These are phyloP conservation scores for Latrodectus elegans DNA, from an alignment of 2,888 invertebrate species.

Conservation along the genomic window DNA sequence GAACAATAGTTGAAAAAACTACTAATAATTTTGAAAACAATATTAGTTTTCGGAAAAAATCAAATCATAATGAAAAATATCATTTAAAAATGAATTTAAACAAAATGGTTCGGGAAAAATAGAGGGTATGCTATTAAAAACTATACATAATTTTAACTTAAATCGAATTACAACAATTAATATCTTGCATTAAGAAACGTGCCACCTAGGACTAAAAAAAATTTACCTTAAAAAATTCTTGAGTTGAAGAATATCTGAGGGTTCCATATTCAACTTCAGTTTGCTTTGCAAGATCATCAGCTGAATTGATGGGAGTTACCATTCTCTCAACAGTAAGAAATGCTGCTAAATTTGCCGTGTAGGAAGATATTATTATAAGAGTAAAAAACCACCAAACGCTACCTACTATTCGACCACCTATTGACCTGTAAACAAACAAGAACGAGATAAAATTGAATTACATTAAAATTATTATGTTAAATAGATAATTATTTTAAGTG, in stretches of 20 bases:
- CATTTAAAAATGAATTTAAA: too few species aligned
- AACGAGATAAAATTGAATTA: too few species aligned
- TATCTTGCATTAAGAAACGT: not conserved
- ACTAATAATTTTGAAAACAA: too few species aligned
- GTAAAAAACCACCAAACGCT: constrained; percentile 99
- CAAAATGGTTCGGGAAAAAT: too few species aligned
- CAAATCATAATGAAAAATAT: too few species aligned
- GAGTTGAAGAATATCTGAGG: constrained; percentile 83
- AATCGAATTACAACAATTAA: not conserved
- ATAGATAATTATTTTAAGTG: too few species aligned
- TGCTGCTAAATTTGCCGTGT: constrained; percentile 98
- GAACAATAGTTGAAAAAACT: too few species aligned
- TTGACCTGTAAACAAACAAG: constrained; percentile 78
- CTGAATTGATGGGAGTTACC: constrained; percentile 94
- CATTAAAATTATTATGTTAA: too few species aligned
- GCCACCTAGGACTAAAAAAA: not conserved
- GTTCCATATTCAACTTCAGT: constrained; percentile 95
- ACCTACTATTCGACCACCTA: constrained; percentile 95
- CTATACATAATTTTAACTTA: too few species aligned
- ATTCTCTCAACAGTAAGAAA: constrained; percentile 97
- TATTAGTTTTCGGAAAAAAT: too few species aligned
- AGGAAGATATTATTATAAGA: constrained; percentile 96
- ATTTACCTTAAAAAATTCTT: constrained; percentile 88
- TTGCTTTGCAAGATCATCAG: constrained; percentile 91
- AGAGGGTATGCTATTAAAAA: too few species aligned